These are phyloP conservation scores for Trachelus iudaicus DNA, from an alignment of 2,888 invertebrate species.

Conservation along the genomic window DNA sequence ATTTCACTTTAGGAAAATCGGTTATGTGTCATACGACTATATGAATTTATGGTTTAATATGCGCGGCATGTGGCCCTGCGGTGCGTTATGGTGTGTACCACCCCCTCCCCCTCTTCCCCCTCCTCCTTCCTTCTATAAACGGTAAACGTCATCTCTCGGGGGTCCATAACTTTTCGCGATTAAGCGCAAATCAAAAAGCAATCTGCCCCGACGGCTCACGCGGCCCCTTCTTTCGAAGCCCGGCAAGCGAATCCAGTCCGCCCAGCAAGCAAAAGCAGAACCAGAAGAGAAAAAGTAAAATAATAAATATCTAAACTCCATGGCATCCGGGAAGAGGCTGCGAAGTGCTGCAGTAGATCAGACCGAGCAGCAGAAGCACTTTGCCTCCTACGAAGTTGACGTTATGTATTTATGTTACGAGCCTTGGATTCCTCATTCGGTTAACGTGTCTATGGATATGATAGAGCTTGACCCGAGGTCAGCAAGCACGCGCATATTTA, in stretches of 20 bases:
- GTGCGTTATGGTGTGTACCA: conserved; percentile 28
- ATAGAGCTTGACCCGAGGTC: conserved; percentile 35
- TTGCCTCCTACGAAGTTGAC: conserved; percentile 4
- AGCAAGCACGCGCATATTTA: conserved; percentile 36
- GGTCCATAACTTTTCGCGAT: conserved; percentile 62
- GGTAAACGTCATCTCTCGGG: conserved; percentile 36
- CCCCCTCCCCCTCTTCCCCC: conserved; percentile 12
- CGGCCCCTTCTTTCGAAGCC: not conserved
- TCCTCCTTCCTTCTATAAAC: conserved; percentile 28
- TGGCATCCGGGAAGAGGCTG: conserved; percentile 12
- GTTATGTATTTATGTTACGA: not conserved
- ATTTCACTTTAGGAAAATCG: not conserved
- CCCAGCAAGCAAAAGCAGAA: not conserved
- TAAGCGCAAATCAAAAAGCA: conserved; percentile 65
- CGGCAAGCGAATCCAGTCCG: not conserved
- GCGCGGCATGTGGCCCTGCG: conserved; percentile 35
- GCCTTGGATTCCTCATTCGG: not conserved
- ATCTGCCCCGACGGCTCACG: conserved; percentile 46
- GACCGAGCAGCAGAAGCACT: conserved; percentile 17
- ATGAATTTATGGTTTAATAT: conserved; percentile 63
- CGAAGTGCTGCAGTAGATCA: conserved; percentile 38
- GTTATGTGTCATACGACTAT: not conserved
- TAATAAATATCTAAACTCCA: conserved; percentile 44
- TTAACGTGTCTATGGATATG: not conserved
- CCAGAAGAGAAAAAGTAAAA: conserved; percentile 41